phyloP scores from a whole-genome alignment of 2,888 invertebrate genomes.

The Lithophane leautieri region DNA sequence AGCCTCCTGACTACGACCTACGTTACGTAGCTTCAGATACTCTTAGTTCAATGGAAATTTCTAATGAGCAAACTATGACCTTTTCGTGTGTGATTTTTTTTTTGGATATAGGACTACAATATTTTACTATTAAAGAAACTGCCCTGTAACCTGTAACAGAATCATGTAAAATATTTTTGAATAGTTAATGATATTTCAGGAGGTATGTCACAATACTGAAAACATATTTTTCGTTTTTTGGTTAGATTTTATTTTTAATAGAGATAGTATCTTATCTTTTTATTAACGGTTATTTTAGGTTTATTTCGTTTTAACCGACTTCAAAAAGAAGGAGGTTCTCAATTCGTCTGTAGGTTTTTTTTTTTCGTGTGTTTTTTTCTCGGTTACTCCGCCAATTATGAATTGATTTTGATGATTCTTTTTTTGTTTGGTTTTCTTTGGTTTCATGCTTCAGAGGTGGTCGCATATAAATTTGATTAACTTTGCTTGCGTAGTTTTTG shows the following conservation, averaged over 20 bases:
- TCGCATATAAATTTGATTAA: too few relatives aligned
- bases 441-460: too few relatives aligned
- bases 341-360: too few relatives aligned
- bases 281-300: background rate
- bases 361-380: too few relatives aligned
- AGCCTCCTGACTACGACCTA: constrained; percentile 54
- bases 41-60: constrained; percentile 28
- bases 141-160: too few relatives aligned
- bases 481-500: too few relatives aligned
- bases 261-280: background rate
- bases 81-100: constrained; percentile 11
- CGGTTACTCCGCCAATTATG: too few relatives aligned
- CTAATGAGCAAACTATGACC: constrained; percentile 15
- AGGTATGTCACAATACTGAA: background rate
- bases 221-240: background rate
- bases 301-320: background rate
- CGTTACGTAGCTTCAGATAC: constrained; percentile 29
- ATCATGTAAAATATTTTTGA: background rate
- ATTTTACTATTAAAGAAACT: constrained; percentile 8
- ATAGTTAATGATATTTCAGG: constrained; percentile 3
- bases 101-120: background rate
- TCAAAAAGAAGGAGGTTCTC: too few relatives aligned
- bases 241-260: background rate
- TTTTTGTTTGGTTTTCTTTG: too few relatives aligned
- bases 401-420: too few relatives aligned